Evolutionary conservation across 1,140 invertebrate genomes (phyloP).

Genomic region (Drosophila triauraria): DNA sequence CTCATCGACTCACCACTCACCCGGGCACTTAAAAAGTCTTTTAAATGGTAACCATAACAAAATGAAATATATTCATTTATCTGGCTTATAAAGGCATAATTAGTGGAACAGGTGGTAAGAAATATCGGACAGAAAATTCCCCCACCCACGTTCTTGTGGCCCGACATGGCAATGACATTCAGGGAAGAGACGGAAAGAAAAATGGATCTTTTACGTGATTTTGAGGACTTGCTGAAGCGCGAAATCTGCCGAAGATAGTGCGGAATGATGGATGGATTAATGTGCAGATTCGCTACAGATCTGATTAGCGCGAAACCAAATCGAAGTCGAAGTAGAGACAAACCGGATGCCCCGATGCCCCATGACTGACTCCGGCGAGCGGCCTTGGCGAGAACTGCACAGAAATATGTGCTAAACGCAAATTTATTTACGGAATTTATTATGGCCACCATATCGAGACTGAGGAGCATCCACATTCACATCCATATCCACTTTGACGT

Average conservation of each 20-base stretch:
- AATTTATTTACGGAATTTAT: constrained; percentile 67
- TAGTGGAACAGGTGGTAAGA: constrained; percentile 48
- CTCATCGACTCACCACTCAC: constrained; percentile 4
- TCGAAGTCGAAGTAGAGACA: constrained; percentile 18
- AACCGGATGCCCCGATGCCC: constrained; percentile 51
- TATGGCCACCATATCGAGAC: constrained; percentile 50
- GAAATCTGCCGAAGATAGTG: constrained; percentile 47
- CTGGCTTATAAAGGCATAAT: constrained; percentile 68
- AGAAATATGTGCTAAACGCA: constrained; percentile 72
- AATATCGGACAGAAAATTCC: constrained; percentile 27
- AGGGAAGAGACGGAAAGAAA: constrained; percentile 38
- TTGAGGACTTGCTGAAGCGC: constrained; percentile 68
- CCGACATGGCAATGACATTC: constrained; percentile 47
- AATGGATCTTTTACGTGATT: constrained; percentile 27
- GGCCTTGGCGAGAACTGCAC: constrained; percentile 53
- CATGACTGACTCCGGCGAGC: constrained; percentile 36
- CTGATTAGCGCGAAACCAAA: constrained; percentile 63
- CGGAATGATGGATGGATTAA: constrained; percentile 61
- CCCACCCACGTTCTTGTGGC: constrained; percentile 34
- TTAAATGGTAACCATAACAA: constrained; percentile 55
- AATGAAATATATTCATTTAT: constrained; percentile 53
- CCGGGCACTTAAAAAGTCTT: constrained; percentile 51
- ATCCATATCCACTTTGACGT: constrained; percentile 18
- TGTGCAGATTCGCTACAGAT: constrained; percentile 58
- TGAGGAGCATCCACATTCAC: constrained; percentile 8